Evolutionary conservation across 2,888 invertebrate species (phyloP).

Genomic region (Autographa pulchrina): DNA sequence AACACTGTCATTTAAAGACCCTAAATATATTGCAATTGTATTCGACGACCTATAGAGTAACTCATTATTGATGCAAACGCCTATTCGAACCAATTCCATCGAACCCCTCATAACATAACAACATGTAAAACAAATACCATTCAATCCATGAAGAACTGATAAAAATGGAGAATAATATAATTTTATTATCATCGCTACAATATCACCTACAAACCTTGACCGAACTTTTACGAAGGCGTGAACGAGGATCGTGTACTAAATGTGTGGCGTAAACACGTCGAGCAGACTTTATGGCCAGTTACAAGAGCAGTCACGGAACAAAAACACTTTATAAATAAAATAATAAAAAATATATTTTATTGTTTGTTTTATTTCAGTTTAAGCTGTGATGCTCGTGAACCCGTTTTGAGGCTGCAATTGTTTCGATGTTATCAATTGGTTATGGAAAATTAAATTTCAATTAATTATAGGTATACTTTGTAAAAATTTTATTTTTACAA

Average conservation of each 20-base stretch:
- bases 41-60: too few relatives aligned
- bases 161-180: conserved; percentile 6
- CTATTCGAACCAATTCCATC: neutral
- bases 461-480: too few relatives aligned
- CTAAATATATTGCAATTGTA: too few relatives aligned
- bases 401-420: conserved; percentile 38
- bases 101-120: neutral
- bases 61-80: neutral
- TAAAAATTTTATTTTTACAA: too few relatives aligned
- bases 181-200: conserved; percentile 16
- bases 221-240: conserved; percentile 18
- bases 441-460: too few relatives aligned
- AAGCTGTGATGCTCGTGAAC: conserved; percentile 52
- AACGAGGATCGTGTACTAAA: conserved; percentile 28
- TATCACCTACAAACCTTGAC: conserved; percentile 15
- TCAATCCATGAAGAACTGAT: neutral
- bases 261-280: conserved; percentile 48
- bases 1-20: too few relatives aligned
- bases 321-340: conserved; percentile 59
- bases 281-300: conserved; percentile 52
- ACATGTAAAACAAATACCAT: conserved; percentile 2
- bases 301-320: conserved; percentile 42
- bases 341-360: conserved; percentile 48
- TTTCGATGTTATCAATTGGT: conserved; percentile 34
- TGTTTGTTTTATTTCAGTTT: conserved; percentile 55